Base-by-base conservation (phyloP, 2,888 invertebrate genomes). In the Pristionchus entomophagus region DNA sequence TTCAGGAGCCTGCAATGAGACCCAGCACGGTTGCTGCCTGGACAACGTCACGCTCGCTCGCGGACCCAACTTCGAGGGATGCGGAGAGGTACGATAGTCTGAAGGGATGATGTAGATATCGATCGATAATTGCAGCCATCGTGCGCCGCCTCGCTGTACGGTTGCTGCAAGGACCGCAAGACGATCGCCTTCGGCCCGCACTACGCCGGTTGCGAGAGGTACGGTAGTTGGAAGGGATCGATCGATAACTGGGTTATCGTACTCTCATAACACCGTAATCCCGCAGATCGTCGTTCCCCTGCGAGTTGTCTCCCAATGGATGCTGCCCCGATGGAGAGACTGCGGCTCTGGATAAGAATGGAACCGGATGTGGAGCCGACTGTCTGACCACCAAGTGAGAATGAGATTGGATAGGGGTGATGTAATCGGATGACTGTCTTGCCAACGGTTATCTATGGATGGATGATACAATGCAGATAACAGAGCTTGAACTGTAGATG, bases 261-360 rank as follows among this genome's bases (percentile, higher is more conserved):
- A 81, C 35, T 38, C 35, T n/a, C n/a, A n/a, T n/a, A n/a, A n/a
- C n/a, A n/a, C n/a, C n/a, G n/a, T n/a, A n/a, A n/a, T n/a, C n/a
- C 35, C 87, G 19, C 53, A 88, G 92, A 14, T 92, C 92, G 4
- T 91, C 91, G 26, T 92, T 92, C 91, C 92, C 93, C 59, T 95
- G 95, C 89, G 93, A 93, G 45, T 89, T 89, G 22, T 94, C 96
- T n/a, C 95, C 95, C 0, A 96, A 95, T 93, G 98, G 98, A 8
- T 98, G 98, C 93, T 98, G 98, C 92, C 95, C 95, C 0, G 97
- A 98, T 93, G 96, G 95, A 0, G 94, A 95, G 90, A 97, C 97
- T 0, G 96, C 97, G 0, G 97, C 98, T 4, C 96, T 97, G 92
- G 98, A 98, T 2, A 96, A 96, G 1, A 96, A 95, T 89, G 94